Base-by-base conservation (phyloP, 1,140 invertebrate species). In the Zophobas morio region DNA sequence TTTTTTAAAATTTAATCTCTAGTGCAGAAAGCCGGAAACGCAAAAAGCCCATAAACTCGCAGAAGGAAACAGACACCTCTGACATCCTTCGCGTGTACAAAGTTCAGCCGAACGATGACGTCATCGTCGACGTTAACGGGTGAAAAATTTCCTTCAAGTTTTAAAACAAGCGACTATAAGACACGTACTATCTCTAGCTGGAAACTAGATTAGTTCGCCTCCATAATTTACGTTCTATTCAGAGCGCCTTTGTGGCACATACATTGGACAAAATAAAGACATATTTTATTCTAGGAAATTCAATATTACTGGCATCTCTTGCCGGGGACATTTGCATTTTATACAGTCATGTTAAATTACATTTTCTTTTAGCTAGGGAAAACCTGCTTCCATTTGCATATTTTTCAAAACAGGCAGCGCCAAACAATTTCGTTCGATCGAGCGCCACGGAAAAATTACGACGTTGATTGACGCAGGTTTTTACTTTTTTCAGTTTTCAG, bases 211-310 rank as follows among this genome's bases (percentile, higher is more conserved):
- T 54, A 54, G 35, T 54, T 34, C 35, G 53, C 39, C 60, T 20
- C 36, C 60, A 42, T 66, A 66, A 66, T 66, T 66, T 66, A 40
- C 60, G 42, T 66, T 66, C 60, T 33, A 66, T 66, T 66, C 60
- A 66, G 37, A 20, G 39, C 39, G 60, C 42, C 60, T 66, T 66
- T 66, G 37, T 66, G 39, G 36, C 39, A 42, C 39, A 66, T 66
- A 66, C 5, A 66, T 20, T 20, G 60, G 20, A 66, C 60, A 42
- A 66, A 66, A 66, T 66, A 66, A 66, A 66, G 42, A 66, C 60
- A 66, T 66, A 66, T 66, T 66, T 66, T 20, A 66, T 66, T 39
- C 39, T 32, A 66, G 60, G 20, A 66, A 66, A 66, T 66, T 66
- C 60, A 66, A 66, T 66, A 66, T 4, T 2, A 66, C 49, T 37